phyloP scores from a whole-genome alignment of 2,797 vertebrate genomes.

The Pitangus sulphuratus region DNA sequence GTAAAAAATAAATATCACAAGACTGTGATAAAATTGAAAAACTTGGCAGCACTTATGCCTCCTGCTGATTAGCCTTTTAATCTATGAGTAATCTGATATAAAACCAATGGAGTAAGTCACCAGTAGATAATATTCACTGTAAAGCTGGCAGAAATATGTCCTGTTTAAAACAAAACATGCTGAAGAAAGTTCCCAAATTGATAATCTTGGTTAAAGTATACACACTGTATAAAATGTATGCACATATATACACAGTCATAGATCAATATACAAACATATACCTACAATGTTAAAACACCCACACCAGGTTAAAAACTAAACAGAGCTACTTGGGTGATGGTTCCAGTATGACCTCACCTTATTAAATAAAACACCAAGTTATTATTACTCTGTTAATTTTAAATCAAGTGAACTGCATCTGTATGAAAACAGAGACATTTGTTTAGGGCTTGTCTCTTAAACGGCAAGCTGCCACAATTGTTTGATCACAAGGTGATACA shows the following conservation, averaged over 20 bases:
- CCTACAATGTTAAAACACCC: background rate
- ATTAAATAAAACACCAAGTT: background rate
- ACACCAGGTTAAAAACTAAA: background rate
- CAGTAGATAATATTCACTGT: background rate
- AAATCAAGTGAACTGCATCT: background rate
- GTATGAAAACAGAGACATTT: background rate
- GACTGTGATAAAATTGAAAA: slow-evolving; percentile 4
- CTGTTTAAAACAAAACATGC: background rate
- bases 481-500: background rate
- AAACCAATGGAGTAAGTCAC: background rate
- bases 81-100: background rate
- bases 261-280: background rate
- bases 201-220: background rate
- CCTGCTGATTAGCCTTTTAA: background rate
- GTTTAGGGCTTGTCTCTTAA: background rate
- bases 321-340: background rate
- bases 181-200: background rate
- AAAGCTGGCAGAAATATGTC: background rate
- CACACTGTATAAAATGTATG: background rate
- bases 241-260: background rate
- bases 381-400: background rate
- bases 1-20: background rate
- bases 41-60: background rate
- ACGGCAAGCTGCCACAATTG: background rate
- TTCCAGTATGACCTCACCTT: background rate